A percentile compares a stretch with the other conserved stretches of the same genome.
These are phyloP conservation scores for Epinotia ramella DNA, from an alignment of 2,888 invertebrate genomes.

Conservation along the genomic window DNA sequence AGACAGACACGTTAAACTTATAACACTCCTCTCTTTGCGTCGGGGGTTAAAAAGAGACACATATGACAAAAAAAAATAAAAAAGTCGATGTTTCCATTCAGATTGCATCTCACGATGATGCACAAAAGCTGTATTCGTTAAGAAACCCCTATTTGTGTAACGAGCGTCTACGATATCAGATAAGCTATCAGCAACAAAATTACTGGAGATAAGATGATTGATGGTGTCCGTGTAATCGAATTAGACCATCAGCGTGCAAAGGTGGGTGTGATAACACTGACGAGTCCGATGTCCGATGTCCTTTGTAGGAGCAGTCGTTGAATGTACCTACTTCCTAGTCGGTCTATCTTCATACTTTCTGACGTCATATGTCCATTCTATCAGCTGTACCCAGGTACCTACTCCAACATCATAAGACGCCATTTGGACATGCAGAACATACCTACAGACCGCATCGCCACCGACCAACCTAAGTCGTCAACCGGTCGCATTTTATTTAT, in stretches of 20 bases:
- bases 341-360: not conserved
- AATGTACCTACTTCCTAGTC: no score
- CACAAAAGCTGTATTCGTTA: conserved; percentile 41
- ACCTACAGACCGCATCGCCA: no score
- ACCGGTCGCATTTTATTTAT: no score
- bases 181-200: conserved; percentile 44
- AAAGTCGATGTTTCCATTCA: not conserved
- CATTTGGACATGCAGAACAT: no score
- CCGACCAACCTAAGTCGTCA: no score
- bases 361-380: no score
- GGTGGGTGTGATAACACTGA: conserved; percentile 39
- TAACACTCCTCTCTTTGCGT: no score
- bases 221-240: conserved; percentile 47
- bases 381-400: no score
- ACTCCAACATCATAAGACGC: no score
- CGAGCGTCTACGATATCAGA: conserved; percentile 37
- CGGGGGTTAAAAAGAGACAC: no score
- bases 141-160: conserved; percentile 43
- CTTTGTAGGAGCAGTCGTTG: conserved; percentile 13
- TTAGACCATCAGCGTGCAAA: conserved; percentile 45
- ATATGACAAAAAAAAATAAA: no score
- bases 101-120: conserved; percentile 38
- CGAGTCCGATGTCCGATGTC: not conserved
- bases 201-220: conserved; percentile 46
- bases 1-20: no score